Evolutionary conservation across 1,140 invertebrate species (phyloP).

Genomic region (Drosophila dunni): DNA sequence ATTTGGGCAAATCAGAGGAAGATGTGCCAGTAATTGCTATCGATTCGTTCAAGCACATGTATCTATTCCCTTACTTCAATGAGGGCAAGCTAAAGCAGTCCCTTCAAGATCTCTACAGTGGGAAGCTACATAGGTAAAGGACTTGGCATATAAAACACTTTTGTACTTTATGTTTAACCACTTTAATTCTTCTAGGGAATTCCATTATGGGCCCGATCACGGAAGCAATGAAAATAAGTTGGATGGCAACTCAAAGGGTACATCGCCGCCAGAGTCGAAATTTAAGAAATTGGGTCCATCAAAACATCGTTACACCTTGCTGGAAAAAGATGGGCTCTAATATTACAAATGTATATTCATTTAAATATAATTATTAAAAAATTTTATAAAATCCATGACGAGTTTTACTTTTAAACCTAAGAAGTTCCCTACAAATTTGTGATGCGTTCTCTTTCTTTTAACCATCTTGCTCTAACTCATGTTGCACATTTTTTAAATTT

Average conservation of each 20-base stretch:
- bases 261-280: slow-evolving; percentile 97
- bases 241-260: slow-evolving; percentile 84
- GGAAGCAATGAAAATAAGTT: slow-evolving; percentile 81
- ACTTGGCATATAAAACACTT: background rate
- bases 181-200: slow-evolving; percentile 89
- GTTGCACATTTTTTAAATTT: too few relatives aligned
- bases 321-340: slow-evolving; percentile 95
- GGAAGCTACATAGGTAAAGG: slow-evolving; percentile 94
- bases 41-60: slow-evolving; percentile 99
- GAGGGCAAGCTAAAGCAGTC: slow-evolving; percentile 95
- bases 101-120: slow-evolving; percentile 97
- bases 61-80: slow-evolving; percentile 93
- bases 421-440: too few relatives aligned
- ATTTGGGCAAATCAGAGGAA: slow-evolving; percentile 95
- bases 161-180: background rate
- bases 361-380: slow-evolving; percentile 62
- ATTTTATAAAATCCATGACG: slow-evolving; percentile 51
- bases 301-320: slow-evolving; percentile 97
- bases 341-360: slow-evolving; percentile 75
- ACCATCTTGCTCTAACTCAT: too few relatives aligned
- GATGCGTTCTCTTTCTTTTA: too few relatives aligned
- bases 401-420: background rate
- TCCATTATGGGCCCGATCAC: slow-evolving; percentile 97
- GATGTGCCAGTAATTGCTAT: slow-evolving; percentile 99
- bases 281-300: slow-evolving; percentile 99